Conservation (phyloP, 2,113 vertebrate species). For the Sander vitreus region DNA sequence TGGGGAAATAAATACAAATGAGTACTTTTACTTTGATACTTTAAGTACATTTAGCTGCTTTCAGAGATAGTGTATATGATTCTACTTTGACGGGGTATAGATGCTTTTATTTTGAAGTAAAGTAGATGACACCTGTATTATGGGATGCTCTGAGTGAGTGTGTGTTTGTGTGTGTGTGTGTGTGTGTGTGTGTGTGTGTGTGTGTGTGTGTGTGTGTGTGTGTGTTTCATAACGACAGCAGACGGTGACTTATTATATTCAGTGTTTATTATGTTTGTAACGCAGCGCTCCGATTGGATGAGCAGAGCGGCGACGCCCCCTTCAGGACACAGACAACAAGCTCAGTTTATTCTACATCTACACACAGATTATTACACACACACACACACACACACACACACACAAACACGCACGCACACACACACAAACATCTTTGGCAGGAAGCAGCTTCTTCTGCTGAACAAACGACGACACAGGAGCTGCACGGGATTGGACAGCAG, state of each 20-base stretch:
- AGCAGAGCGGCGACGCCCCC: constrained; percentile 10
- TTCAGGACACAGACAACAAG: constrained; percentile 32
- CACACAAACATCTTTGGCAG: constrained; percentile 44
- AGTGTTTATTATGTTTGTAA: constrained; percentile 24
- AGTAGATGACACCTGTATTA: background rate
- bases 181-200: background rate
- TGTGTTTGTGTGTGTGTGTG: no score
- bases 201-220: no score
- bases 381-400: background rate
- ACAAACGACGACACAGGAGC: constrained; percentile 37
- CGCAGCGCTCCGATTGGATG: constrained; percentile 21
- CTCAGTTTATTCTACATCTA: constrained; percentile 26
- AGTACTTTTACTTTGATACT: background rate
- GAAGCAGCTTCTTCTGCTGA: constrained; percentile 60
- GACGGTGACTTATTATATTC: background rate
- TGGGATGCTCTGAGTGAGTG: background rate
- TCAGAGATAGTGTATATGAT: no score
- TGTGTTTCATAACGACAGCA: background rate
- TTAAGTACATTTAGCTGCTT: background rate
- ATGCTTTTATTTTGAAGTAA: background rate
- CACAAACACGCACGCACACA: constrained; percentile 22
- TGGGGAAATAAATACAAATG: no score
- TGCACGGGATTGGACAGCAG: constrained; percentile 27
- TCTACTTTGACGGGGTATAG: no score
- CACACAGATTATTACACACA: background rate